Evolutionary conservation across 2,888 invertebrate species (phyloP), one percentile per base, ranked within the genome.

Genomic region (Drosophila quinaria): DNA sequence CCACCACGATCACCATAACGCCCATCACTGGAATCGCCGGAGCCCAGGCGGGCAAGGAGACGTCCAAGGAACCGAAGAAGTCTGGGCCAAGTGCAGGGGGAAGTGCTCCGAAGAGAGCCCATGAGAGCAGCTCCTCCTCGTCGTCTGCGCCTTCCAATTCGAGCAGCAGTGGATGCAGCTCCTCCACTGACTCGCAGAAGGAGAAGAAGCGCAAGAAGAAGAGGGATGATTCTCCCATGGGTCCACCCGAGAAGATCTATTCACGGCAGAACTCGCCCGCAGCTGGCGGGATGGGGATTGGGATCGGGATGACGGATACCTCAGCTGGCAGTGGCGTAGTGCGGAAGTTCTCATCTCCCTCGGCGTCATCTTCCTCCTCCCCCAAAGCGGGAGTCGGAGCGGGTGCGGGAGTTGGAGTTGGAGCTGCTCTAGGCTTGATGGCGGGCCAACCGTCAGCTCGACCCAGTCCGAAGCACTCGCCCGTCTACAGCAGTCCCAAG

Each of bases 1-100:
- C 97, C 10, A 96, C 96, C 87, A 97, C 97, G 1, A 97, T 97
- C 65, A 97, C 97, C 0, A 97, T 97, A 62, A 97, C 97, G 0
- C 96, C 97, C 3, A 97, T 97, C 42, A 91, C 90, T 29, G 80
- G 68, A 11, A 97, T 97, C 42, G 91, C 90, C 22, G 79, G 80
- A n/a, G 31, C 22, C 73, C 10, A 56, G 35, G 33, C 22, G 35
- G 44, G 22, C 15, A 90, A 86, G 19, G 83, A 83, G 5, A 8
- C 64, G 0, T 35, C 52, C 8, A 83, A 89, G 49, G 78, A 76
- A 3, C 44, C 65, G 0, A 86, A 86, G 31, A 89, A 87, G 41
- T 56, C 71, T 4, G 22, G 52, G 3, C 19, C 65, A 2, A 52
- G 76, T 58, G 80, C 68, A 3, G 50, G 75, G 58, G 81, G 69